Evolutionary conservation across 2,113 vertebrate species (phyloP).

Genomic region (Tragulus kanchil): DNA sequence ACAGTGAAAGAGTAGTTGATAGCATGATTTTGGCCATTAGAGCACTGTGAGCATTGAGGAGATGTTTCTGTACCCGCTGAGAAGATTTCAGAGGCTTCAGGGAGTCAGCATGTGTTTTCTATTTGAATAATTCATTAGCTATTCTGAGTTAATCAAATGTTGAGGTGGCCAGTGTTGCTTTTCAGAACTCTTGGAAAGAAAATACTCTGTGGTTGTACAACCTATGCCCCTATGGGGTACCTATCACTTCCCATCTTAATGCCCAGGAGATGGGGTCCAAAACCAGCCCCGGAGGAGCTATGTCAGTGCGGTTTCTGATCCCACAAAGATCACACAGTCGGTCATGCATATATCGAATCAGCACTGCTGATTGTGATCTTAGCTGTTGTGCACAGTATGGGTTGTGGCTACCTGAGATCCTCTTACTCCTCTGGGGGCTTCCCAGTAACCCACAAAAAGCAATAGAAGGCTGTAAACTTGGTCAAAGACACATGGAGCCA

Average conservation of each 20-base stretch:
- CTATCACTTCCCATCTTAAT: constrained; percentile 64
- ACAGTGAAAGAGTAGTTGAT: constrained; percentile 39
- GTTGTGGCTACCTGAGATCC: constrained; percentile 73
- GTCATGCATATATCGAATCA: constrained; percentile 63
- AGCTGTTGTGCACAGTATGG: constrained; percentile 66
- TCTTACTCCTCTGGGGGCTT: constrained; percentile 64
- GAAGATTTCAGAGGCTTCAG: constrained; percentile 35
- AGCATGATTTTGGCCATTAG: constrained; percentile 19
- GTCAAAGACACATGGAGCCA: constrained; percentile 67
- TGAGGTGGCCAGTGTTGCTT: constrained; percentile 15
- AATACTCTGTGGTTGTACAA: not conserved
- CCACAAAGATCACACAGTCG: constrained; percentile 33
- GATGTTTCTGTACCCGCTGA: constrained; percentile 51
- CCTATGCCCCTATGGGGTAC: not conserved
- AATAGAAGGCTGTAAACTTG: constrained; percentile 70
- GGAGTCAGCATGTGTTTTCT: constrained; percentile 18
- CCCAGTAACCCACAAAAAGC: constrained; percentile 48
- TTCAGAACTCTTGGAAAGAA: constrained; percentile 58
- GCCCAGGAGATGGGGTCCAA: not conserved
- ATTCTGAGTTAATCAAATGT: constrained; percentile 55
- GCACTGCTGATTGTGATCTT: constrained; percentile 48
- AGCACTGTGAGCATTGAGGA: not conserved
- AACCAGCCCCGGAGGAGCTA: not conserved
- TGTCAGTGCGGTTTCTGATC: constrained; percentile 27
- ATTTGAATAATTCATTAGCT: constrained; percentile 70